A percentile compares a stretch with the other conserved stretches of the same genome.
Evolutionary conservation across 1,140 invertebrate species (phyloP).

Genomic region (Trichoplusia ni): DNA sequence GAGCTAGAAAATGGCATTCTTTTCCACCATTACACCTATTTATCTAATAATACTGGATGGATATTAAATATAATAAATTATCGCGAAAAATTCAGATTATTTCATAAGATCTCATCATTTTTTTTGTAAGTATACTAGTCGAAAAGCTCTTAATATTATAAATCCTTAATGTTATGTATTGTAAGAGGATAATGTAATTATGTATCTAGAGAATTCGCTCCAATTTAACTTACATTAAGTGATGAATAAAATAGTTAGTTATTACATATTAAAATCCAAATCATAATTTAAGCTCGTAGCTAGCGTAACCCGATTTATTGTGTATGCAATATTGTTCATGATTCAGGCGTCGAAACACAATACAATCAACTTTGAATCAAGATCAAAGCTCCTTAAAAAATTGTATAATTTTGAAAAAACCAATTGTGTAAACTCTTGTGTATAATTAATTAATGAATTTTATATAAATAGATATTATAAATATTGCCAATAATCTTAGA

Average conservation of each 20-base stretch:
- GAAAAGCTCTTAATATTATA: constrained; percentile 78
- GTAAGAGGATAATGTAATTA: constrained; percentile 62
- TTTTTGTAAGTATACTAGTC: constrained; percentile 76
- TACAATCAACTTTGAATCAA: neutral
- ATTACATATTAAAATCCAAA: constrained; percentile 53
- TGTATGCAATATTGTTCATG: neutral
- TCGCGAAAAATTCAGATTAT: constrained; percentile 73
- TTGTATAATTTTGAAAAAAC: neutral
- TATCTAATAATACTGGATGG: constrained; percentile 80
- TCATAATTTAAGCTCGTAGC: constrained; percentile 60
- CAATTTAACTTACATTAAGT: constrained; percentile 54
- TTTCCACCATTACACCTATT: constrained; percentile 67
- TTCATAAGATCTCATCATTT: constrained; percentile 74
- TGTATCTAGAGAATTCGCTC: constrained; percentile 53
- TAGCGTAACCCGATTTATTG: constrained; percentile 34
- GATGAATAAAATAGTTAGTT: constrained; percentile 46
- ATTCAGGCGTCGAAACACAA: neutral
- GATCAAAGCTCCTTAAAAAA: neutral
- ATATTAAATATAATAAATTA: constrained; percentile 76
- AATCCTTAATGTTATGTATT: constrained; percentile 70
- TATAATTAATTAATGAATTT: neutral
- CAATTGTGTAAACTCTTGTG: neutral
- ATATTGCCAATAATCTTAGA: constrained; percentile 24
- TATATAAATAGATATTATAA: constrained; percentile 12
- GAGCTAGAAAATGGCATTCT: constrained; percentile 65